These are phyloP conservation scores for Megaustenia siamemsis DNA, from an alignment of 2,888 invertebrate species.

Conservation along the genomic window DNA sequence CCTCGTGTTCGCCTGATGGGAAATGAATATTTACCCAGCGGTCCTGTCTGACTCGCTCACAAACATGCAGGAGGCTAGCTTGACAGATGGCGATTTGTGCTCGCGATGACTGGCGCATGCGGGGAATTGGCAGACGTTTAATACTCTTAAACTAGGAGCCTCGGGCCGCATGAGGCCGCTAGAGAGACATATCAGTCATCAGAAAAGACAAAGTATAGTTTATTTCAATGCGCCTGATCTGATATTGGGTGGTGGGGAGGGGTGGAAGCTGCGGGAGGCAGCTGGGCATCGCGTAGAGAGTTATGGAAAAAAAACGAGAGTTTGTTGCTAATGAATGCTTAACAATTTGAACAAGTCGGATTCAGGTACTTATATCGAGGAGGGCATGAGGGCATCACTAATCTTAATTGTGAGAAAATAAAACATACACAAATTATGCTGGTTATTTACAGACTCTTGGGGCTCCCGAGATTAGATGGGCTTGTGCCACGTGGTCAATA, in stretches of 20 bases:
- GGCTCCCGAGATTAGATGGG: no score
- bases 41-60: constrained; percentile 1
- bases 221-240: constrained; percentile 25
- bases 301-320: no score
- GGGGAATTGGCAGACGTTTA: constrained; percentile 27
- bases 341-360: no score
- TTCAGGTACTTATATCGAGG: no score
- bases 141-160: constrained; percentile 17
- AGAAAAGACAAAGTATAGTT: constrained; percentile 32
- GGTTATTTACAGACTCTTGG: no score
- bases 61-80: neutral
- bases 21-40: neutral
- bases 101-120: constrained; percentile 24
- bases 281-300: no score
- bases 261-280: no score
- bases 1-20: neutral
- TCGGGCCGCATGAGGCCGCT: constrained; percentile 26
- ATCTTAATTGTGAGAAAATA: no score
- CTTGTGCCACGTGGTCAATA: no score
- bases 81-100: constrained; percentile 42
- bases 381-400: no score
- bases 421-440: no score
- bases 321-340: neutral
- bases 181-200: constrained; percentile 38
- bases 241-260: no score